Evolutionary conservation across 1,140 invertebrate species (phyloP), one percentile per base, ranked within the genome.

Genomic region (Rhynchophorus ferrugineus): DNA sequence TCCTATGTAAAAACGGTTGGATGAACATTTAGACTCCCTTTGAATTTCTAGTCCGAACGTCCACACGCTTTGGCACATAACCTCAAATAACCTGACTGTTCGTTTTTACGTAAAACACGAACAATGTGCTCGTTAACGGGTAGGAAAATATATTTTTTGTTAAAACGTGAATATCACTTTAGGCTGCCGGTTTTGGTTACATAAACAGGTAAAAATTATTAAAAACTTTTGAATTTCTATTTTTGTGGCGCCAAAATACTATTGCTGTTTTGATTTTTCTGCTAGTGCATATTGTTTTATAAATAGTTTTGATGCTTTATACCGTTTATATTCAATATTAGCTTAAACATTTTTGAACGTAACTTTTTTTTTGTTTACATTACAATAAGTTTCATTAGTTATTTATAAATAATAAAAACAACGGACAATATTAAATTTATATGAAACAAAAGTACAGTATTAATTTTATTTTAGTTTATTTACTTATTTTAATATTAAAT

Each of bases 1-100:
- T 83, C 79, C 78, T 84, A 86, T 80, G 85, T 85, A 75, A 87
- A 85, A 84, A 86, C 85, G 85, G 87, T 89, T 82, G 79, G 61
- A 58, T 52, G 41, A 58, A 58, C 55, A 54, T 54, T 56, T 59
- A 54, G 51, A 59, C 33, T 50, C 57, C 48, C 46, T 57, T 57
- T 53, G 49, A 60, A 59, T 57, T 56, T 41, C 44, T 52, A 60
- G 47, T 21, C 49, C 43, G 54, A 57, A 57, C 49, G 51, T 62
- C 54, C 50, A 17, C 21, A 51, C 45, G 50, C 55, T 57, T 57
- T 44, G 17, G 44, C 59, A 57, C 57, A 55, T 58, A 62, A 62
- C 61, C 61, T 62, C 59, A 62, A 62, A 43, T 44, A 34, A 41
- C 18, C 16, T 2, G 17, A 20, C 17, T 20, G 38, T 41, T 20